Conservation (phyloP, 2,888 invertebrate species). For the Eilema depressum region DNA sequence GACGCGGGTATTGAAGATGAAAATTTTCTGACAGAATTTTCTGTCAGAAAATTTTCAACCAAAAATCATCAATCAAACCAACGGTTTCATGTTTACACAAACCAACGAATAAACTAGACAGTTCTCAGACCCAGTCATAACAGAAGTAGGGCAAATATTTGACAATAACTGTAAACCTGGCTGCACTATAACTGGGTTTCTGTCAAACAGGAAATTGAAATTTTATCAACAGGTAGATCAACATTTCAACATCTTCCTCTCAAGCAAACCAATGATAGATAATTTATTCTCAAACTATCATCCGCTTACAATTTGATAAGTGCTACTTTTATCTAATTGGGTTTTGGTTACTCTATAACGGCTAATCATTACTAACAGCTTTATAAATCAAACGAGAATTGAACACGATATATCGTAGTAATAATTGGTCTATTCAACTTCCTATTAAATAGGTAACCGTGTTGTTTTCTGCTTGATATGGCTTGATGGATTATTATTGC, state of each 20-base stretch:
- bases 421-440: background rate
- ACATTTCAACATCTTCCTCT: background rate
- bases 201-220: background rate
- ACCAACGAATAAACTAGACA: background rate
- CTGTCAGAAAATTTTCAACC: too few relatives aligned
- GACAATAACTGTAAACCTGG: background rate
- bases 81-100: background rate
- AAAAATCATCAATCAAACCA: too few relatives aligned
- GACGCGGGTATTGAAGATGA: too few relatives aligned
- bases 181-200: background rate
- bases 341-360: background rate
- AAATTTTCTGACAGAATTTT: too few relatives aligned
- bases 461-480: background rate
- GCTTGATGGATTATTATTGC: background rate
- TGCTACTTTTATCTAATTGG: background rate
- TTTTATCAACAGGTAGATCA: background rate
- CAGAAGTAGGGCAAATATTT: background rate
- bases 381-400: background rate
- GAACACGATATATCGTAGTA: background rate
- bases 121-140: background rate
- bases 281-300: background rate
- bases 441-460: slow-evolving; percentile 2
- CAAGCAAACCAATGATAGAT: background rate
- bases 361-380: background rate
- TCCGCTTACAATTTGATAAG: slow-evolving; percentile 2